Evolutionary conservation across 2,797 vertebrate species (phyloP), one percentile per base, ranked within the genome.

Genomic region (Dallia pectoralis): DNA sequence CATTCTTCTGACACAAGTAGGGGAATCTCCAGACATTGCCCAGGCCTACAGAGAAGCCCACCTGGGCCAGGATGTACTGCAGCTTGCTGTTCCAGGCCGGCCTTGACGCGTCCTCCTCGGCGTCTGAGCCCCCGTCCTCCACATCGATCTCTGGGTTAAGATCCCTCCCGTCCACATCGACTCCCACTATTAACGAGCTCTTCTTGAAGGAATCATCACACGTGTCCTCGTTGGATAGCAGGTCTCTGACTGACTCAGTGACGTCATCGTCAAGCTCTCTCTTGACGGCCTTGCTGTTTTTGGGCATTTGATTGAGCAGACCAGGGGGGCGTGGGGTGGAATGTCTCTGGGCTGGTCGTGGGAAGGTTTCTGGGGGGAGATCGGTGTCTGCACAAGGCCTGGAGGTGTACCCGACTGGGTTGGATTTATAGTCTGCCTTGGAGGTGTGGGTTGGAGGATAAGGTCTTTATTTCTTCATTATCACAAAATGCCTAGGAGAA

Each of bases 21-120:
- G 98, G 97, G 86, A 99, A 99, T 88, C 97, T 90, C 98, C 97
- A 99, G 69, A 99, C 96, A 75, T 99, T 99, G 47, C 98, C 98
- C 82, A 99, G 89, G 68, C 98, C 98, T 79, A 99, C 98, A 72
- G 98, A 99, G 93, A 99, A 99, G 86, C 98, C 98, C 75, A 99
- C 95, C 91, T 99, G 98, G 70, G 98, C 98, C 85, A 99, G 91
- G 89, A 99, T 98, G 86, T 99, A 99, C 7, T 99, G 98, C 22
- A 99, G 92, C 76, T 99, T 99, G 91, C 95, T 99, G 91, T 94
- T 96, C 97, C 97, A 99, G 70, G 97, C 96, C 0, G 95, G 97
- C 78, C 97, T 93, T 85, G 94, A 92, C 82, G 53, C n/a, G 11
- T 96, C 95, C 82, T 96, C 96, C 19, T 92, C 92, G 2, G 92